Evolutionary conservation across 2,113 vertebrate species (phyloP), one percentile per base, ranked within the genome.

Genomic region (Gallinago jamesoni): DNA sequence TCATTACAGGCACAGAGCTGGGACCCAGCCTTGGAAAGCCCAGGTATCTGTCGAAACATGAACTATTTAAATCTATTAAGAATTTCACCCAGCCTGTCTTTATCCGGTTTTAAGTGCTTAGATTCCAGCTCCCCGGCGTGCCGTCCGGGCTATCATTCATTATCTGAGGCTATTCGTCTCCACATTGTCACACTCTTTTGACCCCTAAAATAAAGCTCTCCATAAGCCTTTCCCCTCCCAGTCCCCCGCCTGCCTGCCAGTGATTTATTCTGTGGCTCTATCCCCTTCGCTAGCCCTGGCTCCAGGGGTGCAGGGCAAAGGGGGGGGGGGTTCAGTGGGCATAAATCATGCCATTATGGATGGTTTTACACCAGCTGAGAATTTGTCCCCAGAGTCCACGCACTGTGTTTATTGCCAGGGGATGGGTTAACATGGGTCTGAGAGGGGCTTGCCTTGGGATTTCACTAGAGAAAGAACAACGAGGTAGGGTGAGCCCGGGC

Each of bases 61-160:
- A 98, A 97, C 96, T 95, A 96, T 97, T 97, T 97, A 97, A 98
- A 97, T 98, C 97, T 97, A 97, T 97, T 97, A 97, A 97, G 97
- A 98, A 98, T 97, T 98, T 96, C 94, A 98, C 96, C 96, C 96
- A 96, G 95, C 97, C 97, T 96, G 95, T 97, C 97, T 92, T 96
- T 97, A 97, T 97, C 95, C 95, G 94, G 96, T 97, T 97, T 97
- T 95, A 96, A 97, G 97, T 96, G 95, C 96, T 96, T 97, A 93
- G 97, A 96, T 96, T 97, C 97, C 93, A 96, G 94, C 94, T 96
- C 91, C 92, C 93, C 20, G 35, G 93, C 84, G 13, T 95, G 96
- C 94, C 7, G 96, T 95, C 96, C 86, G 1, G 94, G 95, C 96
- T 97, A 95, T 97, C 97, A 96, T 97, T 97, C 97, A 97, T 97